Percentiles rank a stretch among this genome's conserved stretches.
These are phyloP conservation scores for Brachyalestes nurse DNA, from an alignment of 2,797 vertebrate species.

Conservation along the genomic window DNA sequence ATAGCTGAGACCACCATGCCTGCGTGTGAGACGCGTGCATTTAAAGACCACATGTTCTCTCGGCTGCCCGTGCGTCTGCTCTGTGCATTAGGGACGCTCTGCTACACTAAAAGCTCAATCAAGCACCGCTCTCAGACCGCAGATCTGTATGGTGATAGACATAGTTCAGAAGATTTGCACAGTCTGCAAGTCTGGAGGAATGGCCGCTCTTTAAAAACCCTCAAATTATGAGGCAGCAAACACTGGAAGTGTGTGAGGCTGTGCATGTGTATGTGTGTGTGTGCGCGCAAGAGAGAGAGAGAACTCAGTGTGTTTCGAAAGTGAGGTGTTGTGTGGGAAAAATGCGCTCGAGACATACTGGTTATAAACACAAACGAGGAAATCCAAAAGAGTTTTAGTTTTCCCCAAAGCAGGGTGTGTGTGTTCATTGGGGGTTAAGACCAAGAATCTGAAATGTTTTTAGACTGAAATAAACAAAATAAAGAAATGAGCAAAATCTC, in stretches of 20 bases:
- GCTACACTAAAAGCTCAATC: slow-evolving; percentile 64
- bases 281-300: slow-evolving; percentile 42
- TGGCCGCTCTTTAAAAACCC: slow-evolving; percentile 56
- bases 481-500: background rate
- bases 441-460: slow-evolving; percentile 6
- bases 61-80: slow-evolving; percentile 66
- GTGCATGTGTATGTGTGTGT: slow-evolving; percentile 22
- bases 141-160: slow-evolving; percentile 71
- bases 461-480: background rate
- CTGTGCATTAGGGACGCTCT: slow-evolving; percentile 64
- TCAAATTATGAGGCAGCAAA: slow-evolving; percentile 47
- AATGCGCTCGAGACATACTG: slow-evolving; percentile 65
- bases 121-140: slow-evolving; percentile 58
- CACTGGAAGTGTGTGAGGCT: slow-evolving; percentile 50
- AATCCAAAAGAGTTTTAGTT: slow-evolving; percentile 61
- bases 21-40: slow-evolving; percentile 65
- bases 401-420: slow-evolving; percentile 20
- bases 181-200: slow-evolving; percentile 66
- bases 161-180: slow-evolving; percentile 64
- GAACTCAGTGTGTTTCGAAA: slow-evolving; percentile 43
- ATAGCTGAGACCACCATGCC: slow-evolving; percentile 76
- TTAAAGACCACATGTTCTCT: slow-evolving; percentile 62
- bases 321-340: slow-evolving; percentile 56
- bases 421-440: background rate
- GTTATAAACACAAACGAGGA: slow-evolving; percentile 61